A percentile compares a stretch with the other conserved stretches of the same genome.
Conservation (phyloP, 2,113 vertebrate species). For the Corydoras maculifer region DNA sequence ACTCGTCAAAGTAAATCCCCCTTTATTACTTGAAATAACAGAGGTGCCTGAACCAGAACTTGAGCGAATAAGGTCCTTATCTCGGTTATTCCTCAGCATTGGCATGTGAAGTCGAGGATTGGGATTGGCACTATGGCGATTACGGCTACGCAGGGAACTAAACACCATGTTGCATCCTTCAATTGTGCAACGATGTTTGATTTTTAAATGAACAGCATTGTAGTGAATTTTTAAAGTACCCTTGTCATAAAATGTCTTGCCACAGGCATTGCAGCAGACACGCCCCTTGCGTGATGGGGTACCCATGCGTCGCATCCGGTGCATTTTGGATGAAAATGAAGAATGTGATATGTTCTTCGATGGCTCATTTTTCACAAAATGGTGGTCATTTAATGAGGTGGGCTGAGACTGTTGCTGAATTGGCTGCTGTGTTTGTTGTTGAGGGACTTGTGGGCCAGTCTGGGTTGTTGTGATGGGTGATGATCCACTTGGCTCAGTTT, state of each 20-base stretch:
- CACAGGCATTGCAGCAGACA: slow-evolving; percentile 96
- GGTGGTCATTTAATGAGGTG: slow-evolving; percentile 76
- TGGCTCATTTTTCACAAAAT: slow-evolving; percentile 84
- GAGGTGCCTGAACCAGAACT: slow-evolving; percentile 83
- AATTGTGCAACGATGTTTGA: slow-evolving; percentile 96
- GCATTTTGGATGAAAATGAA: slow-evolving; percentile 89
- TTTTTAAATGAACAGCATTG: slow-evolving; percentile 97
- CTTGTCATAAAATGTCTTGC: slow-evolving; percentile 98
- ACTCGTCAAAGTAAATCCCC: slow-evolving; percentile 85
- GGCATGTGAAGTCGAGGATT: slow-evolving; percentile 98
- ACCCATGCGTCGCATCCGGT: slow-evolving; percentile 95
- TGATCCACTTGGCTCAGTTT: slow-evolving; percentile 83
- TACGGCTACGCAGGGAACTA: slow-evolving; percentile 93
- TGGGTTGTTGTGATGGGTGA: slow-evolving; percentile 73
- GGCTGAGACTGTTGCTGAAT: slow-evolving; percentile 62
- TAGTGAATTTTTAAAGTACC: slow-evolving; percentile 99
- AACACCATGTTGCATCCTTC: slow-evolving; percentile 99
- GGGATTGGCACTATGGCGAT: slow-evolving; percentile 96
- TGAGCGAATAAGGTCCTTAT: slow-evolving; percentile 96
- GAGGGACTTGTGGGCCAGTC: slow-evolving; percentile 59
- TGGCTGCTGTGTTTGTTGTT: slow-evolving; percentile 61
- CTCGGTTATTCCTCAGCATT: slow-evolving; percentile 96
- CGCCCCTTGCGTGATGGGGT: slow-evolving; percentile 93
- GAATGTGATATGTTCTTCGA: slow-evolving; percentile 71
- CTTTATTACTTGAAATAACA: slow-evolving; percentile 93